Evolutionary conservation across 2,797 vertebrate species (phyloP), one percentile per base, ranked within the genome.

Genomic region (Myoxocephalus aenaeus): DNA sequence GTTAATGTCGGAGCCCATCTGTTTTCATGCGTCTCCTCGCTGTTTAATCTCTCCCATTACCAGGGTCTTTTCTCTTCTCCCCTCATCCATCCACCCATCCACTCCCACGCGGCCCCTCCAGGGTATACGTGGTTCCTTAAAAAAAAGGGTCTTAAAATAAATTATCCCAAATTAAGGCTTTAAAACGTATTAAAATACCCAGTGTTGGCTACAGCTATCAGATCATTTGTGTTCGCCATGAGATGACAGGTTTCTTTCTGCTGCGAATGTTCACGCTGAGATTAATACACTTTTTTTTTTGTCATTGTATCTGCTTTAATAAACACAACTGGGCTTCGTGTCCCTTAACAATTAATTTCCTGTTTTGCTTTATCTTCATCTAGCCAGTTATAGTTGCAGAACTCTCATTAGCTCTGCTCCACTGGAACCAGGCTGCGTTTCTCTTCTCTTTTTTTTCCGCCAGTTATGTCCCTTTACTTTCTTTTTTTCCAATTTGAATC

Each of bases 311-410:
- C 83, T 68, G 72, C 65, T 82, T 89, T 89, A 85, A 90, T 84
- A 90, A 92, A 91, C 85, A 90, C 90, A 75, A 84, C 77, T 83
- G 89, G 86, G 87, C 83, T 92, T 85, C 76, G 65, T 87, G 86
- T 90, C 91, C 89, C 88, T 73, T 53, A 92, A 90, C 91, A 92
- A 90, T 93, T 91, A 90, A 88, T 89, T 91, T 91, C 74, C 76
- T 79, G 86, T 86, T 88, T 87, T 90, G 87, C 73, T 82, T 89
- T 83, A 79, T 88, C 87, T 86, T 83, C 79, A 83, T 87, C 76
- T 75, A 9, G 25, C 56, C 77, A 66, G 82, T 82, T 80, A 48
- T 44, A 87, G 64, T 78, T 77, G 84, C 83, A 82, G 63, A 86
- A 82, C 82, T 77, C 85, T 90, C 88, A 87, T 87, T 90, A 88